These are phyloP conservation scores for Piezodorus guildinii DNA, from an alignment of 1,140 invertebrate species.

Conservation along the genomic window DNA sequence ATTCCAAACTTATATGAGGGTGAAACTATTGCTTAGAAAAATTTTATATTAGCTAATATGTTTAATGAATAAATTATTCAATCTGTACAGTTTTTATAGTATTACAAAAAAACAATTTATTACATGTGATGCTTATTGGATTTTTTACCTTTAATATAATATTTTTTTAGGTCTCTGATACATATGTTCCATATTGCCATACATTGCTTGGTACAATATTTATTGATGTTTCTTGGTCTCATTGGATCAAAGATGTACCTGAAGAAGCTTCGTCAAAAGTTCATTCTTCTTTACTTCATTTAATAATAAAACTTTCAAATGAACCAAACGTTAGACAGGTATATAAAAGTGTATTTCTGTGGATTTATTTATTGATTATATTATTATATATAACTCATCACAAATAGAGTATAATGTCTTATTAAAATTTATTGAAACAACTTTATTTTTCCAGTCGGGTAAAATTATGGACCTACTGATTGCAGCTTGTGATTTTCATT, in stretches of 20 bases:
- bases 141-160: background rate
- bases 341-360: conserved; percentile 14
- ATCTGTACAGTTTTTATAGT: too few relatives aligned
- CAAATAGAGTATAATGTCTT: too few relatives aligned
- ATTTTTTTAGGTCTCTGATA: conserved; percentile 20
- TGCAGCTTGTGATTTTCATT: conserved; percentile 53
- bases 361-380: too few relatives aligned
- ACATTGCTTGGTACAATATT: conserved; percentile 59
- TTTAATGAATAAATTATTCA: too few relatives aligned
- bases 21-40: too few relatives aligned
- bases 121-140: too few relatives aligned
- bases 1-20: too few relatives aligned
- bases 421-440: too few relatives aligned
- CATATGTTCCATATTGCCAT: conserved; percentile 49
- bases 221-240: conserved; percentile 45
- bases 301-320: conserved; percentile 55
- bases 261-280: conserved; percentile 34
- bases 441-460: conserved; percentile 34
- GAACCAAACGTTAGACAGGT: conserved; percentile 56
- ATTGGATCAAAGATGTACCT: conserved; percentile 34
- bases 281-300: conserved; percentile 46
- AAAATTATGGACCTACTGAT: conserved; percentile 43
- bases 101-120: too few relatives aligned
- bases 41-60: too few relatives aligned
- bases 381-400: too few relatives aligned